phyloP scores from a whole-genome alignment of 1,140 invertebrate species.

The Leptestheria dahalacensis region DNA sequence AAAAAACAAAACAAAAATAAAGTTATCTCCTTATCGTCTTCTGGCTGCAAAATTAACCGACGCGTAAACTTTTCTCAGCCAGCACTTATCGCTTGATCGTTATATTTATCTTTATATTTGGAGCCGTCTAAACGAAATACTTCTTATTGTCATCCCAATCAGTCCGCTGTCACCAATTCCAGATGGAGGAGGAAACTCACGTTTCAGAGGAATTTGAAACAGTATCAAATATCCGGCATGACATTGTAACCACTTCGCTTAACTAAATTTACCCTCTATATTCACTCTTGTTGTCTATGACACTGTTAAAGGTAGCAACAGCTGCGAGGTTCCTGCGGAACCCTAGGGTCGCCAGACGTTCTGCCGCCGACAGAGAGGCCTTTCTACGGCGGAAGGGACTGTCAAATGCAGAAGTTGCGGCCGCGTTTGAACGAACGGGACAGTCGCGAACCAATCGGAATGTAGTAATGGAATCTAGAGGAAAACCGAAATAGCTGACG shows the following conservation, averaged over 20 bases:
- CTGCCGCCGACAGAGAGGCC: constrained; percentile 53
- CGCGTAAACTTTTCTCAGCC: too few species aligned
- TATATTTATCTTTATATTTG: too few species aligned
- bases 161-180: too few species aligned
- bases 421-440: constrained; percentile 46
- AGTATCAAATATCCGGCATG: not conserved
- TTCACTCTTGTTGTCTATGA: constrained; percentile 7
- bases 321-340: constrained; percentile 75
- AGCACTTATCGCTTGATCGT: too few species aligned
- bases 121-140: too few species aligned
- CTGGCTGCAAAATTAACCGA: too few species aligned
- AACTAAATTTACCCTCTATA: not conserved
- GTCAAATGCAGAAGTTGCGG: constrained; percentile 56
- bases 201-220: too few species aligned
- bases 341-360: constrained; percentile 56
- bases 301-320: constrained; percentile 49
- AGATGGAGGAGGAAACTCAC: too few species aligned
- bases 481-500: not conserved
- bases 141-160: too few species aligned
- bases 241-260: not conserved
- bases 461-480: not conserved
- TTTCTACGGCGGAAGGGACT: constrained; percentile 68
- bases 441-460: not conserved
- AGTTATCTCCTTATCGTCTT: too few species aligned
- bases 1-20: too few species aligned